phyloP scores from a whole-genome alignment of 2,888 invertebrate genomes.

The Parnassius apollo region DNA sequence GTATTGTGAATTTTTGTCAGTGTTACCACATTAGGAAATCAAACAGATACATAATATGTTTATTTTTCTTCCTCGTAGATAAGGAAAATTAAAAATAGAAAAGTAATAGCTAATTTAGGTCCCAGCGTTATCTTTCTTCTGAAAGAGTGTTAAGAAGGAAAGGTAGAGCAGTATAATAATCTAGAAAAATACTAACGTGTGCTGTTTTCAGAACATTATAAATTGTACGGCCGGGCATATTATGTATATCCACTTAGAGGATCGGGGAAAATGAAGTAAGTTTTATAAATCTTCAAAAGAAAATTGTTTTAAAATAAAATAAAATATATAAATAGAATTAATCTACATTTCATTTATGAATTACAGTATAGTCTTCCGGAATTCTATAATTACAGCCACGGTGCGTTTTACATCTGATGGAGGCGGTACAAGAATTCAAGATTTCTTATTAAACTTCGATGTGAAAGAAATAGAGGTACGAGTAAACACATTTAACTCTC shows the following conservation, averaged over 20 bases:
- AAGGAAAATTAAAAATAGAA: too few relatives aligned
- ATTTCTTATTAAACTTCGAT: conserved; percentile 17
- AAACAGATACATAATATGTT: too few relatives aligned
- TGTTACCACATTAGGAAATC: too few relatives aligned
- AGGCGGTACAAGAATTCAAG: conserved; percentile 10
- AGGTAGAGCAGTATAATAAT: too few relatives aligned
- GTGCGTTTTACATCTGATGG: conserved; percentile 7
- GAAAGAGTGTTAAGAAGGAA: too few relatives aligned
- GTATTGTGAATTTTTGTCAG: too few relatives aligned
- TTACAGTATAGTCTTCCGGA: conserved; percentile 18
- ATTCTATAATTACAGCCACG: conserved; percentile 10
- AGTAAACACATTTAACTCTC: background rate
- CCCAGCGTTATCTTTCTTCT: too few relatives aligned
- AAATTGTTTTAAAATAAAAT: background rate
- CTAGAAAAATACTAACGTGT: background rate
- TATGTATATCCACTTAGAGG: conserved; percentile 21
- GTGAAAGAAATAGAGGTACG: conserved; percentile 22
- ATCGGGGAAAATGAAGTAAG: conserved; percentile 24
- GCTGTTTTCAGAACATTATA: conserved; percentile 21
- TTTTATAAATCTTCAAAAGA: background rate
- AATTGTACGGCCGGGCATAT: conserved; percentile 21
- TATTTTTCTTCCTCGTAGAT: too few relatives aligned
- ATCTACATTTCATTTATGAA: background rate
- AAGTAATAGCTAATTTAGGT: too few relatives aligned
- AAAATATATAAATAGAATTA: background rate